Evolutionary conservation across 2,888 invertebrate genomes (phyloP), one percentile per base, ranked within the genome.

Genomic region (Microchrysa polita): DNA sequence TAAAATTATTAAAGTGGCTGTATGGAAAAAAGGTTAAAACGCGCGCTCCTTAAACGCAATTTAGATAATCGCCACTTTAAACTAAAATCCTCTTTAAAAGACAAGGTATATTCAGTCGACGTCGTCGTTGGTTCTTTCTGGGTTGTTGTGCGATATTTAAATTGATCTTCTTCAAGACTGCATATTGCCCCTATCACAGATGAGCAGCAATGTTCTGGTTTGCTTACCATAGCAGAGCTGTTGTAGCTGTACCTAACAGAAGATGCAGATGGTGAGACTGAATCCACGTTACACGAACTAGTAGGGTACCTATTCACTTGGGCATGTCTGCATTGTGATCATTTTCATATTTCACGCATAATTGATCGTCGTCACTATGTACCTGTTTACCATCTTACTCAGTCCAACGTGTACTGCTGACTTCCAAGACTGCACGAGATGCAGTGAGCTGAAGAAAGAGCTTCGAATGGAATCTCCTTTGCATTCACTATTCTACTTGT

Each of bases 291-390:
- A 65, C 65, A 65, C 69, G 55, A 69, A 44, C 72, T 44, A 40
- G 72, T 60, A 72, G 72, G 60, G 23, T 72, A 72, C 72, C 23
- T 22, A n/a, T 60, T 27, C 48, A 34, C 42, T 57, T 42, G 57
- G 20, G 71, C 7, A 34, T 57, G 42, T 60, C 34, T 65, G 67
- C 57, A 61, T 52, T 59, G 18, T 73, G 72, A 74, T 76, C 74
- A 76, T 76, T 76, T 76, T 76, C 76, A 74, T 76, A 76, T 76
- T 76, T 76, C 74, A 76, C 76, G 74, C 74, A 74, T 76, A 76
- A 74, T 74, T 74, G 76, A 74, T 73, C 74, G 74, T 65, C 73
- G 75, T 34, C 27, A 34, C 18, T 73, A 34, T 59, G 48, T 18
- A 27, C 44, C 44, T n/a, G 48, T 12, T 12, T 18, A 42, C 23